A percentile compares a stretch with the other conserved stretches of the same genome.
Conservation (phyloP, 2,797 vertebrate genomes). For the Takifugu rubripes region DNA sequence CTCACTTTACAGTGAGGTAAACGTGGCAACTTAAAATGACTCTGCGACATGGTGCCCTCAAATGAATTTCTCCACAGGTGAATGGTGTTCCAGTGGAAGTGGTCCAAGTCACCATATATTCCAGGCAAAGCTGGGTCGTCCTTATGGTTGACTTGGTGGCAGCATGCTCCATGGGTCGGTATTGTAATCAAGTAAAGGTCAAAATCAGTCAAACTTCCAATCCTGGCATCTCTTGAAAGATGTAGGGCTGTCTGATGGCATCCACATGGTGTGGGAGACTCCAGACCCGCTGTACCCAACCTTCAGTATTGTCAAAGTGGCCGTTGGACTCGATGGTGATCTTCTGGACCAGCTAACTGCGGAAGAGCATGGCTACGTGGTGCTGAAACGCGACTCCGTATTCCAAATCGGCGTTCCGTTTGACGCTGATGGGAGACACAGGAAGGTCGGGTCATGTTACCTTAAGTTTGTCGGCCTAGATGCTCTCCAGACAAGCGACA, state of each 20-base stretch:
- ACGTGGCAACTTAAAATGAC: background rate
- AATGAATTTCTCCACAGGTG: slow-evolving; percentile 52
- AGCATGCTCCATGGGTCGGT: slow-evolving; percentile 75
- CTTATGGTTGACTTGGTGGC: slow-evolving; percentile 75
- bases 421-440: slow-evolving; percentile 50
- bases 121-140: slow-evolving; percentile 76
- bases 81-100: slow-evolving; percentile 57
- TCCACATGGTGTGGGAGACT: slow-evolving; percentile 53
- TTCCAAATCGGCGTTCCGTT: slow-evolving; percentile 56
- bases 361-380: slow-evolving; percentile 32
- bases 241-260: slow-evolving; percentile 27
- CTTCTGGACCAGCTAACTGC: slow-evolving; percentile 2
- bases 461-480: background rate
- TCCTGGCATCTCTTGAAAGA: slow-evolving; percentile 26
- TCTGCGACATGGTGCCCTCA: background rate
- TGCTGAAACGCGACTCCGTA: slow-evolving; percentile 9
- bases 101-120: slow-evolving; percentile 67
- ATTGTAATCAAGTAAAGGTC: background rate
- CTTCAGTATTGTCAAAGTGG: slow-evolving; percentile 31
- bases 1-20: slow-evolving; percentile 58
- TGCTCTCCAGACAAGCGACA: background rate
- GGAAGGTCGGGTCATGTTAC: slow-evolving; percentile 50
- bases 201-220: too few species aligned
- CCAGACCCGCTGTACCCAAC: slow-evolving; percentile 20
- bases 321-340: slow-evolving; percentile 29